A percentile compares a stretch with the other conserved stretches of the same genome.
These are phyloP conservation scores for Halcyon senegalensis DNA, from an alignment of 2,113 vertebrate genomes.

Conservation along the genomic window DNA sequence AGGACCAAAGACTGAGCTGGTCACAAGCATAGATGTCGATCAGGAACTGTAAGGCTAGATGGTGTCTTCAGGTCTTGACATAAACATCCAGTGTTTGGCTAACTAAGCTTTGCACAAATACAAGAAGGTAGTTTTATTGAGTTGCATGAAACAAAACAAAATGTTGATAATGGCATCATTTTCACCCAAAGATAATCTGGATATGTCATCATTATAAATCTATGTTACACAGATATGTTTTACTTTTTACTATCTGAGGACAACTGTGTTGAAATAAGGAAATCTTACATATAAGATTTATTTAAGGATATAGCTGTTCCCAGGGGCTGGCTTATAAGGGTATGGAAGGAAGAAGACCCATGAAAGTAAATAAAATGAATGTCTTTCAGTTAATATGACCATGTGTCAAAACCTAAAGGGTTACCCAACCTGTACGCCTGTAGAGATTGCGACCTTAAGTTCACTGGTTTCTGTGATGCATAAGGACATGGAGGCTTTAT, in stretches of 20 bases:
- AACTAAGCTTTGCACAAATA: background rate
- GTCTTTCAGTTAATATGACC: background rate
- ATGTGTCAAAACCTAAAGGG: background rate
- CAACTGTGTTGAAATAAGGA: background rate
- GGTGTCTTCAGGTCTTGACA: background rate
- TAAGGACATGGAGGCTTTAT: background rate
- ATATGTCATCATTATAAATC: background rate
- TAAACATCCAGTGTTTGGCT: background rate
- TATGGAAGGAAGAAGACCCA: background rate
- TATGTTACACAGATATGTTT: background rate
- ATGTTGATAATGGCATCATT: background rate
- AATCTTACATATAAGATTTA: background rate
- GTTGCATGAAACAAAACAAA: background rate
- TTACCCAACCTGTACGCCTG: background rate
- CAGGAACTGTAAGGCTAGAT: background rate
- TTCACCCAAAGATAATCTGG: background rate
- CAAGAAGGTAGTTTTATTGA: background rate
- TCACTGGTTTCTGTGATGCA: background rate
- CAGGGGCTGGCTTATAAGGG: background rate
- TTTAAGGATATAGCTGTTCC: background rate
- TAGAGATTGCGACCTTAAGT: background rate
- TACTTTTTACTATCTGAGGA: background rate
- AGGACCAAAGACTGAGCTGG: background rate
- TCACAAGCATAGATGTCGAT: background rate
- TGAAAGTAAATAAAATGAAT: background rate